These are phyloP conservation scores for Cephus runcator DNA, from an alignment of 2,888 invertebrate genomes.

Conservation along the genomic window DNA sequence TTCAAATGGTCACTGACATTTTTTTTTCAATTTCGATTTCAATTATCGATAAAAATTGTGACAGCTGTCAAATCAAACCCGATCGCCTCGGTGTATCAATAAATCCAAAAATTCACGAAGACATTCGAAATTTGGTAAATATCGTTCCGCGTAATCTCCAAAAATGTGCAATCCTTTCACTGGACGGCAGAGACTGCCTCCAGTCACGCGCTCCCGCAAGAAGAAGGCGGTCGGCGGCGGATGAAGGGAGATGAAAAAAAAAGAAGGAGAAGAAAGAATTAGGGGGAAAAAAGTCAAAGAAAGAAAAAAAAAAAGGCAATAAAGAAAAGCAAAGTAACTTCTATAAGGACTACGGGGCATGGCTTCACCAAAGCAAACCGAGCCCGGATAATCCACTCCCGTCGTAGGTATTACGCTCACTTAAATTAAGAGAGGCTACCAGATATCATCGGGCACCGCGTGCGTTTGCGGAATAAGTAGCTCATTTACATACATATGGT, in stretches of 20 bases:
- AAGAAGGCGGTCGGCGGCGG: slow-evolving; percentile 5
- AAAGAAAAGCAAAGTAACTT: background rate
- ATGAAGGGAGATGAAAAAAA: background rate
- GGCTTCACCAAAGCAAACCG: background rate
- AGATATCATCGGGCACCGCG: background rate
- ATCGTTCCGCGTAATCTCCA: slow-evolving; percentile 27
- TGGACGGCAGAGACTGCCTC: slow-evolving; percentile 23
- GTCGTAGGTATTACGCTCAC: slow-evolving; percentile 4
- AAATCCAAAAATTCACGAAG: background rate
- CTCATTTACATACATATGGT: slow-evolving; percentile 7
- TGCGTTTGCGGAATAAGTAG: slow-evolving; percentile 3
- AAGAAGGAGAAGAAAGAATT: background rate
- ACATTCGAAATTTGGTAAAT: background rate
- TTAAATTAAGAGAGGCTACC: slow-evolving; percentile 3
- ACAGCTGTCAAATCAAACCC: background rate
- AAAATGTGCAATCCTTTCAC: slow-evolving; percentile 57
- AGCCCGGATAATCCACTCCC: background rate
- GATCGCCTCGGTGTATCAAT: background rate
- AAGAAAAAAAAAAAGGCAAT: background rate
- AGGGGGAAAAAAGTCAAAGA: background rate
- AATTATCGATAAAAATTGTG: background rate
- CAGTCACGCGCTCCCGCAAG: background rate
- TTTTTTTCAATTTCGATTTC: too few species aligned
- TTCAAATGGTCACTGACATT: too few species aligned
- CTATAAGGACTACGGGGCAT: background rate